Evolutionary conservation across 2,113 vertebrate genomes (phyloP).

Genomic region (Crotalus viridis): DNA sequence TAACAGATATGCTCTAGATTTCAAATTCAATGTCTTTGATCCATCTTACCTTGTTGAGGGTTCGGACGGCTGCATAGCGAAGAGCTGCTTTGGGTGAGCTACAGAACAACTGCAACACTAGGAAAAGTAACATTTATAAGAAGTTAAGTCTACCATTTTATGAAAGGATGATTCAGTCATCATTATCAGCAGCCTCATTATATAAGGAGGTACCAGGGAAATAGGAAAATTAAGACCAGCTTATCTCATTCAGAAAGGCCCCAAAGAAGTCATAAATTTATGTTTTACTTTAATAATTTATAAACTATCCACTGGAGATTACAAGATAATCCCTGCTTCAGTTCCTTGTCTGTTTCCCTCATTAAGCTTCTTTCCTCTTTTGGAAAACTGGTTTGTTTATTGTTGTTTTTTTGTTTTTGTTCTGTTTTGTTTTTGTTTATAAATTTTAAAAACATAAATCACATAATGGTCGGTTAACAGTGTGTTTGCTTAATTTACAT

Average conservation of each 20-base stretch:
- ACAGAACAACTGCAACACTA: constrained; percentile 82
- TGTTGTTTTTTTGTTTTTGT: neutral
- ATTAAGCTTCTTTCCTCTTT: neutral
- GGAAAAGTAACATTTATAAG: constrained; percentile 20
- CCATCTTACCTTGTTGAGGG: constrained; percentile 79
- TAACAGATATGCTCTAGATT: neutral
- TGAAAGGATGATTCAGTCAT: neutral
- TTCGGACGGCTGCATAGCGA: constrained; percentile 78
- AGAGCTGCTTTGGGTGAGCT: constrained; percentile 81
- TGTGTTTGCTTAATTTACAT: no score
- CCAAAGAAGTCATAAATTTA: neutral
- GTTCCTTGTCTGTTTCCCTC: neutral
- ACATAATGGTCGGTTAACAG: no score
- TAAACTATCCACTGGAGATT: neutral
- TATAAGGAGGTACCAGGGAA: neutral
- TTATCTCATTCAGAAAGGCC: neutral
- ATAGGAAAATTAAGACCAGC: neutral
- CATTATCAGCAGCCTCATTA: neutral
- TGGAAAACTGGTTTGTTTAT: neutral
- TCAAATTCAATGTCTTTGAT: neutral
- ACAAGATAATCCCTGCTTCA: neutral
- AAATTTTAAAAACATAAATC: no score
- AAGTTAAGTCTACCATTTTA: neutral
- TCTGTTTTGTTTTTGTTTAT: no score
- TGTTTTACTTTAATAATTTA: neutral